Evolutionary conservation across 1,140 invertebrate species (phyloP), one percentile per base, ranked within the genome.

Genomic region (Araneus ventricosus): DNA sequence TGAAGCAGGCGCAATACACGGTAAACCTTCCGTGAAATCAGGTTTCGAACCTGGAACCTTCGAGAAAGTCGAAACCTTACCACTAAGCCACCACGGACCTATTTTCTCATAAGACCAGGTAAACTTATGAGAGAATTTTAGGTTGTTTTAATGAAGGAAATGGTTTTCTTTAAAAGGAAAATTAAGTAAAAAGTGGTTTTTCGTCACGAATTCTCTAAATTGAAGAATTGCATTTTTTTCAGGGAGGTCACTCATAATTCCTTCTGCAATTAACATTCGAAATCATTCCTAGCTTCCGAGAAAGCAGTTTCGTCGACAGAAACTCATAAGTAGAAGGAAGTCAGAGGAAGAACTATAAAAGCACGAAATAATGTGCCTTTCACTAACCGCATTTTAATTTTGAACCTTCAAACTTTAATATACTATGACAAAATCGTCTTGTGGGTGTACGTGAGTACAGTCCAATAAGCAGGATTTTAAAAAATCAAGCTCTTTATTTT

Each of bases 221-320:
- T 75, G 30, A 75, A 75, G 70, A 14, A 75, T 37, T 75, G 70
- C 70, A 5, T 75, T n/a, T 70, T 14, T n/a, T n/a, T 61, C 63
- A 2, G 14, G 10, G 27, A 63, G 24, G 34, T 75, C 30, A 34
- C 30, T 75, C 37, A 37, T 84, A 84, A 84, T 84, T 84, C 27
- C 34, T 84, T n/a, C 10, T 57, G 87, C 87, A 88, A 88, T 88
- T 88, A 88, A 63, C 87, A 88, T 88, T 27, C 67, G 61, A 75
- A 88, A 75, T 75, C 30, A 52, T 88, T 88, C 70, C 75, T 88
- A 88, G 30, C 75, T 88, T 39, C 30, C 30, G 22, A 5, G 5
- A 63, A 88, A 45, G 39, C 67, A 75, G 87, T 88, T 88, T 75
- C 87, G 4, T 30, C 39, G n/a, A 75, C 87, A 10, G 57, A 88